phyloP scores from a whole-genome alignment of 2,888 invertebrate species.

The Drosophila phalerata region DNA sequence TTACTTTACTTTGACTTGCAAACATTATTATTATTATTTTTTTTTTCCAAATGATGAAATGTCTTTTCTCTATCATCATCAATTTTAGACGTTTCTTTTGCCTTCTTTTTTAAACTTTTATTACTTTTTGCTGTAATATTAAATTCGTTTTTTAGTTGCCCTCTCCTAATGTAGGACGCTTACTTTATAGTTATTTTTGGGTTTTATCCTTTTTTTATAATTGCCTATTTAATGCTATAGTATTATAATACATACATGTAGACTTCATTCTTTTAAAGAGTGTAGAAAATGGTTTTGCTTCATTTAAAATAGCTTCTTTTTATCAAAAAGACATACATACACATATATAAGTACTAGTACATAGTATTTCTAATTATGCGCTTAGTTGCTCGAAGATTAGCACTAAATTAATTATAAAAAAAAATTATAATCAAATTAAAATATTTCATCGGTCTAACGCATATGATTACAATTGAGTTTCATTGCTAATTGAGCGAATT shows the following conservation, averaged over 20 bases:
- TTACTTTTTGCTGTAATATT: conserved; percentile 64
- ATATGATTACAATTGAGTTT: conserved; percentile 45
- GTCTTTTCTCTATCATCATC: conserved; percentile 24
- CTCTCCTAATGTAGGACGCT: conserved; percentile 80
- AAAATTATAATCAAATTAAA: conserved; percentile 41
- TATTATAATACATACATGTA: conserved; percentile 80
- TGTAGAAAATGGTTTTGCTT: conserved; percentile 78
- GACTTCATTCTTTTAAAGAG: conserved; percentile 81
- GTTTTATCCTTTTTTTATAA: conserved; percentile 35
- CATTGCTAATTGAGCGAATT: conserved; percentile 52
- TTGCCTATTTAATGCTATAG: conserved; percentile 79
- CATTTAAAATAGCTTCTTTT: conserved; percentile 80
- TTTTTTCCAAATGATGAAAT: conserved; percentile 48
- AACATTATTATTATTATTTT: conserved; percentile 28
- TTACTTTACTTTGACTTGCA: conserved; percentile 46
- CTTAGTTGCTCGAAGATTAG: conserved; percentile 73
- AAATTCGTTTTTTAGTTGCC: conserved; percentile 74
- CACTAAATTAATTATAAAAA: conserved; percentile 65
- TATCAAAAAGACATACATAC: conserved; percentile 81
- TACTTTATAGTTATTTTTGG: conserved; percentile 59
- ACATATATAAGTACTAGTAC: conserved; percentile 56
- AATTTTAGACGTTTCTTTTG: no score
- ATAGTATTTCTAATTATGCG: conserved; percentile 74
- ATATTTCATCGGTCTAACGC: conserved; percentile 22
- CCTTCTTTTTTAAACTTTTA: conserved; percentile 36